phyloP scores from a whole-genome alignment of 2,888 invertebrate species.

The Steromphala cineraria region DNA sequence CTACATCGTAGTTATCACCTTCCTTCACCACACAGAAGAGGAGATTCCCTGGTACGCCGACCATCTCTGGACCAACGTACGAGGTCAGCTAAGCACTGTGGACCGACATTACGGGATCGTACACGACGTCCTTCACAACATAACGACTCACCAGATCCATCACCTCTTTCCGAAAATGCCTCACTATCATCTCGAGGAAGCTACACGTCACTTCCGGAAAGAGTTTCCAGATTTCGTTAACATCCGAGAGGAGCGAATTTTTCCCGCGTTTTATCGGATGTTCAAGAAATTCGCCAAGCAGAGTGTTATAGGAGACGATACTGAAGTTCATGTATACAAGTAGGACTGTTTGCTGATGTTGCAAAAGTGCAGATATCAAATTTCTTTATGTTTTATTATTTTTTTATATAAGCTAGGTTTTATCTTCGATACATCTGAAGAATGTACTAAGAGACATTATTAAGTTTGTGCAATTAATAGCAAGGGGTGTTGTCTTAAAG shows the following conservation, averaged over 20 bases:
- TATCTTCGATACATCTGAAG: too few species aligned
- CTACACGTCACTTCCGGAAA: slow-evolving; percentile 64
- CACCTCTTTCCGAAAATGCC: slow-evolving; percentile 72
- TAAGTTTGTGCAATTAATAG: too few species aligned
- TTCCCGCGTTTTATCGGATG: slow-evolving; percentile 66
- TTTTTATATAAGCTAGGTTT: too few species aligned
- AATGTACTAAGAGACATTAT: too few species aligned
- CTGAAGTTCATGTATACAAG: slow-evolving; percentile 52
- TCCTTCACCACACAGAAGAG: slow-evolving; percentile 72
- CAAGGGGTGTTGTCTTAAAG: too few species aligned
- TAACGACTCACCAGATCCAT: slow-evolving; percentile 72
- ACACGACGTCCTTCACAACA: slow-evolving; percentile 68
- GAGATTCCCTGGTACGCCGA: slow-evolving; percentile 71
- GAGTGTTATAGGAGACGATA: slow-evolving; percentile 44
- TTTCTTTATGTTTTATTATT: too few species aligned
- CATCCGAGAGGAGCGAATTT: slow-evolving; percentile 61
- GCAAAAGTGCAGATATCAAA: too few species aligned
- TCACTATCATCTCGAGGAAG: slow-evolving; percentile 72
- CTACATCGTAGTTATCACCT: slow-evolving; percentile 69
- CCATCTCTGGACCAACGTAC: slow-evolving; percentile 67
- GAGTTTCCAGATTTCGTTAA: slow-evolving; percentile 65
- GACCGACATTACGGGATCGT: slow-evolving; percentile 72
- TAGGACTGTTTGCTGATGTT: slow-evolving; percentile 6
- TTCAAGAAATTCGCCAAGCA: slow-evolving; percentile 60
- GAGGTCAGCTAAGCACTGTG: slow-evolving; percentile 72